These are phyloP conservation scores for Cynodonichthys magdalenae DNA, from an alignment of 2,797 vertebrate genomes.

Conservation along the genomic window DNA sequence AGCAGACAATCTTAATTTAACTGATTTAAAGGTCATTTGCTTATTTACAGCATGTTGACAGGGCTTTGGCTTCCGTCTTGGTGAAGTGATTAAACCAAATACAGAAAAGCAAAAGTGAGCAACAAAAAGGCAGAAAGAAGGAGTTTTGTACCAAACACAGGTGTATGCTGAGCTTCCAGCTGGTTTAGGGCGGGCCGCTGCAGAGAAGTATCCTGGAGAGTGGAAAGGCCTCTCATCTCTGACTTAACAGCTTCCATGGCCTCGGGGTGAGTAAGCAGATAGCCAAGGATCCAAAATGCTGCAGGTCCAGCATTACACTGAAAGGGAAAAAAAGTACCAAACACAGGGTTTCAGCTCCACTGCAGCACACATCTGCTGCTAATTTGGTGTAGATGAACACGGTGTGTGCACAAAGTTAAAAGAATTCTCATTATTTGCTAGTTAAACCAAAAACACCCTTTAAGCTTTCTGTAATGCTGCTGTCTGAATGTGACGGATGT, in stretches of 20 bases:
- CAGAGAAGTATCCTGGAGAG: conserved; percentile 29
- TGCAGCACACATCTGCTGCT: neutral
- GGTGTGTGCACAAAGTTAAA: neutral
- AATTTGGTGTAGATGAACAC: neutral
- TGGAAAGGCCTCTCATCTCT: conserved; percentile 69
- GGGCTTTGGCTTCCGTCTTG: conserved; percentile 18
- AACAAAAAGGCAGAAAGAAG: conserved; percentile 29
- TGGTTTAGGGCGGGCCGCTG: conserved; percentile 52
- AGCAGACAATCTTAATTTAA: conserved; percentile 36
- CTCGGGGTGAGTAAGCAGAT: conserved; percentile 86
- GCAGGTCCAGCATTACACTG: conserved; percentile 87
- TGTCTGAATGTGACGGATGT: conserved; percentile 31
- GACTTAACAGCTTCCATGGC: conserved; percentile 82
- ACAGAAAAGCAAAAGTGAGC: conserved; percentile 15
- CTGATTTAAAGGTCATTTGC: conserved; percentile 29
- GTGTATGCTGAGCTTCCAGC: conserved; percentile 60
- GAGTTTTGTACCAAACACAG: conserved; percentile 78
- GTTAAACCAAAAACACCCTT: neutral
- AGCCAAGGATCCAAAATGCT: conserved; percentile 89
- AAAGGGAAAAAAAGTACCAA: conserved; percentile 19
- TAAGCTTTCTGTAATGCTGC: neutral
- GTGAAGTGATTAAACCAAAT: conserved; percentile 5
- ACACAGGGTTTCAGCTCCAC: conserved; percentile 6
- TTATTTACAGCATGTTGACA: conserved; percentile 34
- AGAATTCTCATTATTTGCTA: neutral